Base-by-base conservation (phyloP, 2,797 vertebrate genomes). In the Glyptemys insculpta region DNA sequence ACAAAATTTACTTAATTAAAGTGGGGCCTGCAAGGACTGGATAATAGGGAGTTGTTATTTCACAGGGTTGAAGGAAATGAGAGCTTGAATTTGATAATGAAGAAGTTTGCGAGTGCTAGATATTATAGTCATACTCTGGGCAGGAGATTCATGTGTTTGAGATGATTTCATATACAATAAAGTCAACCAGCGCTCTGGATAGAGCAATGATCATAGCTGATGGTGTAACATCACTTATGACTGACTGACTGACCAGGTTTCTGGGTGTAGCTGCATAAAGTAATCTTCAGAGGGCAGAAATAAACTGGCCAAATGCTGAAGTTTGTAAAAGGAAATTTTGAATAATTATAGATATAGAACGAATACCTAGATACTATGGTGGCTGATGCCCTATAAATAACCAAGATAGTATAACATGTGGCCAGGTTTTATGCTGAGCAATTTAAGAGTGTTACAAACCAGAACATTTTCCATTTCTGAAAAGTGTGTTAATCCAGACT, bases 271-370 rank as follows among this genome's bases (percentile, higher is more conserved):
- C 97, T 97, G 93, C 95, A 92, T 31, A 54, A 90, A 97, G 93
- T 97, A 97, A 92, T 96, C 98, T 89, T n/a, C 94, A 97, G 97
- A 97, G 96, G 96, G 97, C 97, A 97, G 95, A 89, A 96, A 97
- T 37, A 59, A 94, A 86, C 72, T 65, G 62, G 41, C 68, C 92
- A 72, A 37, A 53, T 81, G n/a, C 89, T 57, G 12, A 89, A 59
- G 25, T 16, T 91, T 93, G 37, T 57, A 52, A 91, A 81, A 25
- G 49, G 53, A 31, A 59, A 16, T 84, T 82, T 85, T 88, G 53
- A 52, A 25, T 72, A 29, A 65, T n/a, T 44, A 0, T 44, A 44
- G 65, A 23, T 21, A 4, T 10, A 37, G 78, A 37, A 34, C 10
- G 25, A 62, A 41, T 0, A 0, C 49, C 86, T 44, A 72, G 85